Evolutionary conservation across 2,888 invertebrate genomes (phyloP).

Genomic region (Caenorhabditis macrosperma): DNA sequence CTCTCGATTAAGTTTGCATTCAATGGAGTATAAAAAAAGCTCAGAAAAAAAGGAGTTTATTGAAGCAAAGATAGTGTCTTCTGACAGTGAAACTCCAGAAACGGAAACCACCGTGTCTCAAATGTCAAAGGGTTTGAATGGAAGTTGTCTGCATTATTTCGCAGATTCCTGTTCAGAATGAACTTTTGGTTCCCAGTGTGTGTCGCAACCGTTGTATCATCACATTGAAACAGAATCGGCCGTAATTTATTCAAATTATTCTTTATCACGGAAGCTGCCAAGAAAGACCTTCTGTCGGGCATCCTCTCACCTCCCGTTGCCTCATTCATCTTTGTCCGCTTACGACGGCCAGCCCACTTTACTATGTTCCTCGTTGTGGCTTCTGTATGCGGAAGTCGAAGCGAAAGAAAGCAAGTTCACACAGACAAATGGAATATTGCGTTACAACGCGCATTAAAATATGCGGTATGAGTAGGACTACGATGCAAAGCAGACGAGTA

Average conservation of each 20-base stretch:
- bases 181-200: no score
- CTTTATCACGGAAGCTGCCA: constrained; percentile 29
- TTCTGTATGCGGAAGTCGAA: constrained; percentile 49
- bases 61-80: no score
- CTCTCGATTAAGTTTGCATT: no score
- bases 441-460: constrained; percentile 33
- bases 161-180: no score
- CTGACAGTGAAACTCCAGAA: no score
- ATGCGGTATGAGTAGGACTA: constrained; percentile 28
- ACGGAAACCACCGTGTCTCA: no score
- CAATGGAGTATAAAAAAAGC: no score
- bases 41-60: no score
- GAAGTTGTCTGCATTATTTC: no score
- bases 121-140: no score
- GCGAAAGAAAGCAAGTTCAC: constrained; percentile 45
- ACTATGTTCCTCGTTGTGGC: constrained; percentile 50
- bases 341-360: constrained; percentile 40
- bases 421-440: constrained; percentile 50
- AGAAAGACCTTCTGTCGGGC: constrained; percentile 20
- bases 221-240: neutral
- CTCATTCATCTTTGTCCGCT: constrained; percentile 41
- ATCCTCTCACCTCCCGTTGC: constrained; percentile 40
- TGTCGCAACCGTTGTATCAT: no score
- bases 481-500: constrained; percentile 27
- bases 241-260: constrained; percentile 27